Percentiles rank a stretch among this genome's conserved stretches.
Evolutionary conservation across 2,888 invertebrate genomes (phyloP).

Genomic region (Orgyia antiqua): DNA sequence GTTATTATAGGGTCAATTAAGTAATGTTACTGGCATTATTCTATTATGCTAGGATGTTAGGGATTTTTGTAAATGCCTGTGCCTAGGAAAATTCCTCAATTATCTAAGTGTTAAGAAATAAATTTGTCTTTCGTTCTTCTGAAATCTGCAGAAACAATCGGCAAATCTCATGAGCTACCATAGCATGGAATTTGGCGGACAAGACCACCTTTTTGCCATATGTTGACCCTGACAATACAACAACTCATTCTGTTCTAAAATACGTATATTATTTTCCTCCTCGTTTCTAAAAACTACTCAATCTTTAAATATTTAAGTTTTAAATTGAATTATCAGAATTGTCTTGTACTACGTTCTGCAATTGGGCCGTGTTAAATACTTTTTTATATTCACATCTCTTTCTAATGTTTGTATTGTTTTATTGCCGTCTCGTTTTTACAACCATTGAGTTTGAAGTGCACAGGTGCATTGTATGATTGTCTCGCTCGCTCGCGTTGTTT

Average conservation of each 20-base stretch:
- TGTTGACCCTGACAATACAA: slow-evolving; percentile 73
- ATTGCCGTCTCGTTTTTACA: slow-evolving; percentile 49
- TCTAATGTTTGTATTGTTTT: slow-evolving; percentile 62
- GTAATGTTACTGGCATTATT: too few relatives aligned
- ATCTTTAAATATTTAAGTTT: too few relatives aligned
- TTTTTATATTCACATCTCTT: slow-evolving; percentile 40
- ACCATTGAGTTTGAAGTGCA: slow-evolving; percentile 69
- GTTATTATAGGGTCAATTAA: too few relatives aligned
- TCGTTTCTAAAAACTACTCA: slow-evolving; percentile 10
- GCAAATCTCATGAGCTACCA: slow-evolving; percentile 24
- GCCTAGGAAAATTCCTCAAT: too few relatives aligned
- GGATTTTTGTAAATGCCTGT: too few relatives aligned
- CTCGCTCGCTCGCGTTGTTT: slow-evolving; percentile 58
- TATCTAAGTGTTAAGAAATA: too few relatives aligned
- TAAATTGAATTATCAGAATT: slow-evolving; percentile 16
- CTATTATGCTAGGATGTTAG: too few relatives aligned
- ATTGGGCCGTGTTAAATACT: slow-evolving; percentile 19
- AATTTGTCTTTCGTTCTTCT: too few relatives aligned
- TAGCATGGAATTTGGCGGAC: slow-evolving; percentile 55
- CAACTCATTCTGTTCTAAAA: slow-evolving; percentile 23
- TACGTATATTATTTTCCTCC: slow-evolving; percentile 18
- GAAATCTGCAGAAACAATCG: slow-evolving; percentile 13
- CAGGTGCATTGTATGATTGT: slow-evolving; percentile 60
- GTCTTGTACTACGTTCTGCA: slow-evolving; percentile 31
- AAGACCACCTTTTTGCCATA: slow-evolving; percentile 61